Evolutionary conservation across 2,113 vertebrate species (phyloP).

Genomic region (Heterocephalus glaber): DNA sequence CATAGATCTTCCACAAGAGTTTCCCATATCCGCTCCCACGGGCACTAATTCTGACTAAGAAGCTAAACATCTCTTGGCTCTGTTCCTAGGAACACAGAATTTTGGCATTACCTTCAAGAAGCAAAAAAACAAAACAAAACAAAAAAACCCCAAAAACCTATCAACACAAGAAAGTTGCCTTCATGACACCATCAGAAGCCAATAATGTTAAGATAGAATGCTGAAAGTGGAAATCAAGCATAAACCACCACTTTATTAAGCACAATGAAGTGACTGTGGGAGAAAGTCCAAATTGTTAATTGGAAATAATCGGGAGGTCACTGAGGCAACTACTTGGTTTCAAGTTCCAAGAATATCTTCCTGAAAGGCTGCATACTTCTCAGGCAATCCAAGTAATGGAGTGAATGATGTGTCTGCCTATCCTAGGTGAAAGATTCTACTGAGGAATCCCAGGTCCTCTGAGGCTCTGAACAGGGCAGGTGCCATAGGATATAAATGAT

Average conservation of each 20-base stretch:
- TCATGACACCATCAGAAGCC: conserved; percentile 48
- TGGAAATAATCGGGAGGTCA: conserved; percentile 62
- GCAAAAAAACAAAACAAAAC: conserved; percentile 75
- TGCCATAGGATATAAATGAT: neutral
- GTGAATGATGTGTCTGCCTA: neutral
- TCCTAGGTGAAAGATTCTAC: neutral
- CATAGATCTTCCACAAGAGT: conserved; percentile 74
- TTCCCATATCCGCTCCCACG: conserved; percentile 83
- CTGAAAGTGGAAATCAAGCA: conserved; percentile 63
- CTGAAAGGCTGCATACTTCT: conserved; percentile 65
- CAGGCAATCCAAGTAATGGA: conserved; percentile 7
- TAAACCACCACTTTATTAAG: conserved; percentile 39
- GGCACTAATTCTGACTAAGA: conserved; percentile 78
- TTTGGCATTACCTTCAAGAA: conserved; percentile 80
- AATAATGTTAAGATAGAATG: conserved; percentile 37
- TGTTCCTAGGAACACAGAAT: conserved; percentile 74
- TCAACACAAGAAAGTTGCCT: conserved; percentile 59
- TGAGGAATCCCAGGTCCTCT: neutral
- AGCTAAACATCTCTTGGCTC: conserved; percentile 83
- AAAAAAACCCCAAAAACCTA: too few species aligned
- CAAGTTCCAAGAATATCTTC: conserved; percentile 47
- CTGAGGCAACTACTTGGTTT: conserved; percentile 48
- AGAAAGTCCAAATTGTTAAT: conserved; percentile 57
- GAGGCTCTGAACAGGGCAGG: conserved; percentile 35
- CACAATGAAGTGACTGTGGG: conserved; percentile 13